Conservation (phyloP, 2,113 vertebrate genomes). For the Microcebus tavaratra region DNA sequence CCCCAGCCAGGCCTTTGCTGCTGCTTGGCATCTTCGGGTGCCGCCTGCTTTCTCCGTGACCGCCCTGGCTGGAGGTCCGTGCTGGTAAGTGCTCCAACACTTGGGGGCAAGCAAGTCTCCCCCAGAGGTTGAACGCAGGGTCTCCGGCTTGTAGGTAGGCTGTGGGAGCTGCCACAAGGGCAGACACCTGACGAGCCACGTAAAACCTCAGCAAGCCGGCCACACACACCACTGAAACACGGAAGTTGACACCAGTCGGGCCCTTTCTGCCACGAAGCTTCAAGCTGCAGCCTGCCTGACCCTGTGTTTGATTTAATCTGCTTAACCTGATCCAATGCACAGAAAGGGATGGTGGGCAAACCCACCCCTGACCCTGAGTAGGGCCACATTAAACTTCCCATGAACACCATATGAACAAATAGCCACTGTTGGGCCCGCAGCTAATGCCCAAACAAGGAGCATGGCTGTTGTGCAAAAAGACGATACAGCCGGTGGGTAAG, state of each 20-base stretch:
- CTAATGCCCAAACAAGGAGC: conserved; percentile 69
- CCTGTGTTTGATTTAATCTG: conserved; percentile 79
- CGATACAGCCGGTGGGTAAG: neutral
- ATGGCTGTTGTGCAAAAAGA: conserved; percentile 7
- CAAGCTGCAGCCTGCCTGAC: conserved; percentile 82
- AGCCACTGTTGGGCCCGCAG: conserved; percentile 67
- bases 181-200: conserved; percentile 72
- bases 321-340: conserved; percentile 67
- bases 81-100: fast-evolving
- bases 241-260: conserved; percentile 83
- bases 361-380: neutral
- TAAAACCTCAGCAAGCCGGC: conserved; percentile 78
- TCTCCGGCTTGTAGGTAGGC: conserved; percentile 40
- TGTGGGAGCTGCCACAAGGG: conserved; percentile 71
- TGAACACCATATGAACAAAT: conserved; percentile 65
- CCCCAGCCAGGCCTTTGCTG: neutral
- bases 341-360: conserved; percentile 61
- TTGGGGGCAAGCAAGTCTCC: neutral
- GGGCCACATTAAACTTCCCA: conserved; percentile 76
- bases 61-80: neutral
- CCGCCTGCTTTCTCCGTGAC: neutral
- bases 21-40: neutral
- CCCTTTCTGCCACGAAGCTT: conserved; percentile 67
- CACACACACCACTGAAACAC: conserved; percentile 86
- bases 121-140: neutral